Evolutionary conservation across 2,888 invertebrate species (phyloP), one percentile per base, ranked within the genome.

Genomic region (Bursaphelenchus okinawaensis): DNA sequence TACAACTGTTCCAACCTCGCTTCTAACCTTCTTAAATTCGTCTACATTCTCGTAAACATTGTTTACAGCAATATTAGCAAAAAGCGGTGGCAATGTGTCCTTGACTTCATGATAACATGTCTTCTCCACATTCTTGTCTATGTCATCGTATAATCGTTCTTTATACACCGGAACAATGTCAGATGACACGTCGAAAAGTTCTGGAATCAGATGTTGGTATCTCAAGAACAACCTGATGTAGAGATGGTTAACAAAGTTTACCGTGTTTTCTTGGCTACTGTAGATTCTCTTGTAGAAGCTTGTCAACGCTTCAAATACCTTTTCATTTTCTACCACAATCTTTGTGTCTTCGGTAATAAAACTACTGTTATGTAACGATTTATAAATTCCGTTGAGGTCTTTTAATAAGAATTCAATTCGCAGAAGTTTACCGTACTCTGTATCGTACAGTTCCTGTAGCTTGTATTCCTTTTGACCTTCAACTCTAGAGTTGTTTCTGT

Each of bases 1-100:
- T 16, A 63, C 55, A n/a, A 65, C 28, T 23, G 27, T 19, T 24
- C 52, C 52, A 24, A 64, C 63, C 20, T 24, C 22, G 24, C 22
- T 40, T 4, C n/a, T 12, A 12, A 4, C 40, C 40, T 40, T 6
- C 40, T 40, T n/a, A 16, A 40, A 40, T 2, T 4, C n/a, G 16
- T 12, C 40, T 16, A n/a, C 3, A 16, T 40, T 40, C 40, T 40
- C 40, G 6, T 40, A 40, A 6, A 40, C n/a, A 12, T 40, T 40
- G 12, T 40, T 40, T 3, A 40, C 12, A 3, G 40, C 40, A 40
- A n/a, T n/a, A n/a, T 16, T 3, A 40, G 40, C 40, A 4, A 16
- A 40, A 40, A 40, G 1, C 12, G 12, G 16, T 12, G 40, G 40
- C 40, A 40, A n/a, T 12, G 40, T 40, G 12, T 40, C 16, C 12